Base-by-base conservation (phyloP, 2,113 vertebrate genomes). In the Sapayoa aenigma region DNA sequence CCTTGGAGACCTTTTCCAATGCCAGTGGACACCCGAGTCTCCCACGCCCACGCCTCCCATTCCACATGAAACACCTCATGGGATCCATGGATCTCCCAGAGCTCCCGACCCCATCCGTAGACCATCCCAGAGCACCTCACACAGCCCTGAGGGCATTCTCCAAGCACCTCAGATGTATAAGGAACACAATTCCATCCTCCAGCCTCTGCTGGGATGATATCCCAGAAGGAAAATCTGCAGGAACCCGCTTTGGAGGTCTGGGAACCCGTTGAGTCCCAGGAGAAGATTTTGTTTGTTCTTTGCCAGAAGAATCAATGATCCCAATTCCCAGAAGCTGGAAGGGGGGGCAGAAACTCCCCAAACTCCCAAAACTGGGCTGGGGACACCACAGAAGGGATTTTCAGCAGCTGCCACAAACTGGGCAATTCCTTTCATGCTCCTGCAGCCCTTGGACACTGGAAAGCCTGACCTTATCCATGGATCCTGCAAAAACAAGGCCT, bases 11-110 rank as follows among this genome's bases (percentile, higher is more conserved):
- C 58, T 22, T 19, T 41, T 25, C 41, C 5, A 0, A 19, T 2
- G 27, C 4, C 50, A 50, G 42, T 12, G n/a, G 20, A 5, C 49
- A 1, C 27, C 50, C 28, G 17, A 52, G 50, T 17, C 52, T 56
- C 73, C 78, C 78, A 60, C 15, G 42, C 14, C 37, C 0, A 0
- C 17, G 11, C 2, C 12, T 8, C 50, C 50, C 6, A 18, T 10
- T 33, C 68, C 6, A 0, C 3, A 12, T 7, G 25, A 35, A 77
- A 50, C 1, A 55, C 20, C 31, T 46, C 9, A 2, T 0, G 37
- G 44, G 28, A 77, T 27, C 27, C 74, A 49, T 37, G 9, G n/a
- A 5, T 33, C 14, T 24, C 56, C 56, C 52, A 22, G 25, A 59
- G 1, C 5, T 67, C 47, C 47, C 69, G 39, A 23, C 1, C 15